Base-by-base conservation (phyloP, 2,888 invertebrate genomes). In the Dastarcus helophoroides region DNA sequence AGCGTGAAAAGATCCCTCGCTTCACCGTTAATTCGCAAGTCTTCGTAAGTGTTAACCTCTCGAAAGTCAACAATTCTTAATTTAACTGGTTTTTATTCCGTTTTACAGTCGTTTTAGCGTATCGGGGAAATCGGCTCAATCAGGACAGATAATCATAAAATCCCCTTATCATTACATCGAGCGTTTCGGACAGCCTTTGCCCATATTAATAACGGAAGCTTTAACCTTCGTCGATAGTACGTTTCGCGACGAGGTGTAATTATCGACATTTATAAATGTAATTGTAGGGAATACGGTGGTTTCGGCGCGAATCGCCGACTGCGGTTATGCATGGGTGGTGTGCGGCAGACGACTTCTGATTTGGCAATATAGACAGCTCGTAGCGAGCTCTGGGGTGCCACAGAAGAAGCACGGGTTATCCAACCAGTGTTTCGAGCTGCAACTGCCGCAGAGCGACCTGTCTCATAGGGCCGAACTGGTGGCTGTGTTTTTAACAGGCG, bases 381-480 rank as follows among this genome's bases (percentile, higher is more conserved):
- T 38, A 22, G 29, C 36, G 10, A 35, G 47, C 3, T 13, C 53
- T 47, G 60, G 65, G 13, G 62, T 64, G 4, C 64, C 69, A 8
- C 67, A 67, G 40, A 54, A 63, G 15, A 58, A 63, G 34, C 44
- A 25, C 19, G 52, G 46, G 2, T 46, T 54, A 2, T 51, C 63
- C 26, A 70, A 68, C 2, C 79, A 82, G 24, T 90, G 90, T 43
- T 71, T 85, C 19, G 93, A 94, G 55, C 64, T 94, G 8, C 79
- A 82, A 0, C 59, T 94, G 22, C 93, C 93, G 0, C 86, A 90
- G 41, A 91, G 91, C 45, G 93, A 93, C 59, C 68, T 93, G 9
- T 85, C 88, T 0, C 93, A 94, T 56, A 79, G 83, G 49, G 85
- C 93, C 1, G 79, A 89, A 35, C 68, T 90, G 9, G 79, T 86